Evolutionary conservation across 2,888 invertebrate species (phyloP), one percentile per base, ranked within the genome.

Genomic region (Romanomermis culicivorax): DNA sequence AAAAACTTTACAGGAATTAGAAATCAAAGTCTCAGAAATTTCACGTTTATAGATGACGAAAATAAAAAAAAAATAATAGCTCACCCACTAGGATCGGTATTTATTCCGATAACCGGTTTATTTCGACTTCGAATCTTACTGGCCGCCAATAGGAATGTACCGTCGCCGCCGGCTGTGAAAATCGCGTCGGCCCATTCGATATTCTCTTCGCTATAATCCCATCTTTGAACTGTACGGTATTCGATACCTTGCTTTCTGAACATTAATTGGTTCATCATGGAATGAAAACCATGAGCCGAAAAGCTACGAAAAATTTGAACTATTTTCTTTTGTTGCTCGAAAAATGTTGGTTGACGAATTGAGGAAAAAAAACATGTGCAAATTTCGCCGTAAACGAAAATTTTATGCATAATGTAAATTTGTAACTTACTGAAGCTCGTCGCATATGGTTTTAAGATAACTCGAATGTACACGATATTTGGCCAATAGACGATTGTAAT

Each of bases 41-140:
- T n/a, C n/a, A n/a, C n/a, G n/a, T n/a, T n/a, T n/a, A n/a, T n/a
- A n/a, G n/a, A n/a, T n/a, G n/a, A n/a, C n/a, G n/a, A n/a, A n/a
- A n/a, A n/a, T n/a, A n/a, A n/a, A n/a, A n/a, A n/a, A n/a, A n/a
- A n/a, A n/a, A n/a, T n/a, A n/a, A n/a, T n/a, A n/a, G n/a, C 55
- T 55, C 56, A 73, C 73, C 73, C 71, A 24, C 79, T 78, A 0
- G 93, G 91, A 67, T 93, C 85, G 23, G 93, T 93, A 74, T 97
- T 97, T 64, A 97, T 83, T 0, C 95, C 95, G 63, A 97, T 80
- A 56, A 97, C 82, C n/a, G 91, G 87, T 65, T 85, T 91, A 60
- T 79, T 77, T 64, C 72, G 74, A 61, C 80, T 77, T 54, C 75
- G 74, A 26, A 91, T 80, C 69, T 81, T 79, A 65, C 83, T 85